phyloP scores from a whole-genome alignment of 2,888 invertebrate species.

The Spicauda simplicius region DNA sequence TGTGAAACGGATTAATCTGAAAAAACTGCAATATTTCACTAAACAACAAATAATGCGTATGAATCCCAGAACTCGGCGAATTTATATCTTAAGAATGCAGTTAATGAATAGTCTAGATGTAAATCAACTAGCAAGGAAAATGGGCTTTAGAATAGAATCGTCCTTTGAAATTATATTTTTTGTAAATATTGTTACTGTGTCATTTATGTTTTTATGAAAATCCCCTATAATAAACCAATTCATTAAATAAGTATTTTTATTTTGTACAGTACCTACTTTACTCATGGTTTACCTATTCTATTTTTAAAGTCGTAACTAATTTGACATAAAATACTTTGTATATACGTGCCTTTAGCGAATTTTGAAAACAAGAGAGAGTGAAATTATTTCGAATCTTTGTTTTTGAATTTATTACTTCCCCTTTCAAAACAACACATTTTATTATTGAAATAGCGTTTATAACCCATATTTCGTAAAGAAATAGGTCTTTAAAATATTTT shows the following conservation, averaged over 20 bases:
- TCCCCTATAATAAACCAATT: neutral
- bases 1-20: conserved; percentile 62
- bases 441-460: neutral
- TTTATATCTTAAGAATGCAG: conserved; percentile 71
- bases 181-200: neutral
- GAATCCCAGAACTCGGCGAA: conserved; percentile 63
- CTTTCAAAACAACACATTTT: neutral
- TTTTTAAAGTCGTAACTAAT: neutral
- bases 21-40: conserved; percentile 68
- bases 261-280: no score
- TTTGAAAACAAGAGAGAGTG: conserved; percentile 9
- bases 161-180: conserved; percentile 10
- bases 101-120: conserved; percentile 66
- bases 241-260: neutral
- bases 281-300: no score
- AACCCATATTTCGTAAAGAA: neutral
- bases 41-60: conserved; percentile 72
- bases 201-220: neutral
- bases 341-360: conserved; percentile 28
- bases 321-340: neutral
- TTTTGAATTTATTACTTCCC: conserved; percentile 9
- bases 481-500: neutral
- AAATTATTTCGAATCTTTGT: conserved; percentile 17
- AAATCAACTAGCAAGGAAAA: conserved; percentile 56
- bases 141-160: conserved; percentile 28